Base-by-base conservation (phyloP, 2,888 invertebrate species). In the Conops quadrifasciatus region DNA sequence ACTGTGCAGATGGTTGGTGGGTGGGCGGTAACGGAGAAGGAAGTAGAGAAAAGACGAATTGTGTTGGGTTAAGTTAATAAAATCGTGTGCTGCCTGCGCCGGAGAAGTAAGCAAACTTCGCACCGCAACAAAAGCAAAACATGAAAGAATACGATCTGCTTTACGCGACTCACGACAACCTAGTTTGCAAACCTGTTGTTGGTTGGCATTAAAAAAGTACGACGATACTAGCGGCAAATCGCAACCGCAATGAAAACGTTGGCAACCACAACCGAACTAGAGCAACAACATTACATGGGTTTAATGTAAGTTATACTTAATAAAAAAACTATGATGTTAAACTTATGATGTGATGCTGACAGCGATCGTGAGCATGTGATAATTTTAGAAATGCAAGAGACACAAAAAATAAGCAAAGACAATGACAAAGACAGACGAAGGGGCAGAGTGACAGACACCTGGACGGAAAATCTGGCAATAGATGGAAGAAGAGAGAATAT, bases 291-390 rank as follows among this genome's bases (percentile, higher is more conserved):
- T 7, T 36, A 36, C 36, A 36, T 9, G 36, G 9, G 5, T 36
- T 36, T 9, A 36, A 36, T 36, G n/a, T n/a, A n/a, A n/a, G n/a
- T n/a, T n/a, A 51, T 51, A 51, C 51, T n/a, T 51, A 19, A 51
- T 19, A 9, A 51, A 26, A 21, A 56, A 21, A 56, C 21, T 56
- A 36, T 4, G 9, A 9, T 13, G 56, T 26, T 26, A n/a, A 26
- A 19, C n/a, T 56, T 21, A 21, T 56, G 56, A 56, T 24, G 56
- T 26, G 56, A 56, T n/a, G 56, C 26, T 56, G 56, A 56, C 56
- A 56, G 5, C 56, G 19, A 56, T 56, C 56, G 56, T 56, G 56
- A 21, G 56, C 56, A 21, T 56, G n/a, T 21, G 56, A 56, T 56
- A 21, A 19, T 21, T 26, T 26, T 21, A 51, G n/a, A 51, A 56